Base-by-base conservation (phyloP, 2,797 vertebrate genomes). In the Crenichthys baileyi region DNA sequence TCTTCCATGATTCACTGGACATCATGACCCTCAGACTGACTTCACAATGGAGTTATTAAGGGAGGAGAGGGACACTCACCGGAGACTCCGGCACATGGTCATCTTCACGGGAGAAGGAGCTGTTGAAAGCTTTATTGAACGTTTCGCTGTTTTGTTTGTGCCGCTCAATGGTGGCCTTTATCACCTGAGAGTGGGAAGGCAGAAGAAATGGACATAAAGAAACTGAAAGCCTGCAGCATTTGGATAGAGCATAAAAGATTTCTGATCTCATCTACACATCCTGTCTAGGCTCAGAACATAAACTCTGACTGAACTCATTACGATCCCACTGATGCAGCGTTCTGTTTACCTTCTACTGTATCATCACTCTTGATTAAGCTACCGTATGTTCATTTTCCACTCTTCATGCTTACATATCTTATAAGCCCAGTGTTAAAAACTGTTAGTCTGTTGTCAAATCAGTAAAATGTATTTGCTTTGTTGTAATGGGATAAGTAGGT, bases 91-190 rank as follows among this genome's bases (percentile, higher is more conserved):
- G 95, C 79, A 91, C 58, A 80, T 97, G 93, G 48, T 98, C 97
- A 8, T 98, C 98, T 1, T 99, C 97, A 79, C 97, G 95, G 85
- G 96, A 94, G 85, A 97, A 95, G 78, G 97, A 96, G 87, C 93
- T 95, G 71, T 97, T 96, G 93, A 98, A 99, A 70, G 98, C 97
- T 91, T 96, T 97, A 84, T 96, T 95, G 88, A 99, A 99, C 0
- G 97, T 99, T 91, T 99, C 96, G 55, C 97, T 99, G 92, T 99
- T 99, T 91, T 99, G 97, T 88, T 97, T 99, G 95, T 99, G 97
- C 79, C 96, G 97, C 92, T 98, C 96, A n/a, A 99, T 97, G 1
- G 97, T 99, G 77, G 96, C 96, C 89, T 91, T 92, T 81, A 98
- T 97, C 83, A 98, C 98, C 98, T 99, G 81, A 58, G 77, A 78